These are phyloP conservation scores for Sitobion miscanthi DNA, from an alignment of 1,140 invertebrate species.

Conservation along the genomic window DNA sequence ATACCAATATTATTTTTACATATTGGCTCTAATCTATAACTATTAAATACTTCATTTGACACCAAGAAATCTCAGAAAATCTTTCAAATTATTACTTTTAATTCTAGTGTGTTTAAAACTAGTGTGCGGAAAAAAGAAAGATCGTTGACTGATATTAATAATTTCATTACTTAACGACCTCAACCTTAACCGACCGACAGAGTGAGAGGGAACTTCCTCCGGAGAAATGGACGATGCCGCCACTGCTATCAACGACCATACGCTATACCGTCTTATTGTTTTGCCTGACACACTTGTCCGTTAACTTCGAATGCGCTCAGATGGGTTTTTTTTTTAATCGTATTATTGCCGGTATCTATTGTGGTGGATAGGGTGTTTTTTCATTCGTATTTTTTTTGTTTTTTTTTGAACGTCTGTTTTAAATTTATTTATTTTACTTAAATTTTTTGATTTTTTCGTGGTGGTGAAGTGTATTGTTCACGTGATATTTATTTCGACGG, in stretches of 20 bases:
- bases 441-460: background rate
- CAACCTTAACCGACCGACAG: conserved; percentile 50
- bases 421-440: background rate
- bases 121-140: conserved; percentile 41
- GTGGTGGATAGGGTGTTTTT: background rate
- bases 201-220: conserved; percentile 48
- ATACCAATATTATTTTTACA: background rate
- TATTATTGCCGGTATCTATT: background rate
- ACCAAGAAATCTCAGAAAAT: background rate
- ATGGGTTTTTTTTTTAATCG: conserved; percentile 1
- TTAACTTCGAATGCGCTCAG: conserved; percentile 43
- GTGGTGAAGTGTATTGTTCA: background rate
- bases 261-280: conserved; percentile 41
- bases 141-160: conserved; percentile 20
- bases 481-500: background rate
- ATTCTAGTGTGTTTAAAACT: background rate
- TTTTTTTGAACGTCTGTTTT: background rate
- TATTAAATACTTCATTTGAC: background rate
- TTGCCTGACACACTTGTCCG: conserved; percentile 45
- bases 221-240: conserved; percentile 33
- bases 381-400: background rate
- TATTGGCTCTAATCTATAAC: background rate
- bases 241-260: background rate
- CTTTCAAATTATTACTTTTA: background rate
- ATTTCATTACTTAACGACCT: conserved; percentile 51